Percentiles rank a stretch among this genome's conserved stretches.
These are phyloP conservation scores for Leptopilina syphax DNA, from an alignment of 2,888 invertebrate genomes.

Conservation along the genomic window DNA sequence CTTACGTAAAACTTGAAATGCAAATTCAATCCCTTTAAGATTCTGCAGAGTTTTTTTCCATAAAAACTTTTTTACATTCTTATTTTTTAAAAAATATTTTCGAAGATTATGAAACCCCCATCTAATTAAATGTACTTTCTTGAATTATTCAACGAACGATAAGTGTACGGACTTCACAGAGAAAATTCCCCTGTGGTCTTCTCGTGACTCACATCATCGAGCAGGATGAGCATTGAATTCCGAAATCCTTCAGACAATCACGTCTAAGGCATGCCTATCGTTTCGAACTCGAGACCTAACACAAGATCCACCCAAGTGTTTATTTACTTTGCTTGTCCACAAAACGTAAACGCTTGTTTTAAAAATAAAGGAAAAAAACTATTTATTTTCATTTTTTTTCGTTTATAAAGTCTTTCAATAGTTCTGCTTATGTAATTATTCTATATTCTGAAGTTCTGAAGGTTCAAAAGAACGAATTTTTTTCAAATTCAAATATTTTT, in stretches of 20 bases:
- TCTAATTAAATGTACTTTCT: slow-evolving; percentile 7
- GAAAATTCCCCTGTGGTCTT: slow-evolving; percentile 13
- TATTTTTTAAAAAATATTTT: too few species aligned
- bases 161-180: slow-evolving; percentile 7
- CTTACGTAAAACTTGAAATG: too few species aligned
- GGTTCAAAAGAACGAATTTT: too few species aligned
- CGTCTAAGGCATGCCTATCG: background rate
- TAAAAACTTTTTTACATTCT: too few species aligned
- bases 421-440: too few species aligned
- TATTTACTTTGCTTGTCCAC: slow-evolving; percentile 16
- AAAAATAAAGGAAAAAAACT: background rate
- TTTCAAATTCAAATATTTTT: too few species aligned
- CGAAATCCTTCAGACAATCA: slow-evolving; percentile 30
- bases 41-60: too few species aligned
- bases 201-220: slow-evolving; percentile 5
- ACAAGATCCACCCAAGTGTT: background rate
- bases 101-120: background rate
- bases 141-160: slow-evolving; percentile 33
- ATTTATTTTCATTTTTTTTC: too few species aligned
- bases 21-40: too few species aligned
- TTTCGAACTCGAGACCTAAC: background rate
- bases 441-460: too few species aligned
- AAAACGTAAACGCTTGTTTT: background rate
- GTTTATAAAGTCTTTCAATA: too few species aligned
- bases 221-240: slow-evolving; percentile 24